These are phyloP conservation scores for Callipepla californica DNA, from an alignment of 2,113 vertebrate species.

Conservation along the genomic window DNA sequence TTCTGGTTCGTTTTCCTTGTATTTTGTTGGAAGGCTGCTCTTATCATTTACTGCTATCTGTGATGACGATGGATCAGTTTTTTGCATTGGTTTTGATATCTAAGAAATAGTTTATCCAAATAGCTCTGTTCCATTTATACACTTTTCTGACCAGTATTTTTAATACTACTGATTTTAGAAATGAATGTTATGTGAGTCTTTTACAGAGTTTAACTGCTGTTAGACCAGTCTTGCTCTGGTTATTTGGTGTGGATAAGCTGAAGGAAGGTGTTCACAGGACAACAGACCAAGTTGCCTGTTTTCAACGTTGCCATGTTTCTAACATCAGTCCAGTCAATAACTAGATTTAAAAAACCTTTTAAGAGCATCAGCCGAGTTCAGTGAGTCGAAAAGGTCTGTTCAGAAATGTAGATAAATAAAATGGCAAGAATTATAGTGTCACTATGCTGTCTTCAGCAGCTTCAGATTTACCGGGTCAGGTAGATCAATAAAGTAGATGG, in stretches of 20 bases:
- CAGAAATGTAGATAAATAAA: not conserved
- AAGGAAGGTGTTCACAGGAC: not conserved
- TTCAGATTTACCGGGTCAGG: not conserved
- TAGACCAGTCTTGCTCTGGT: not conserved
- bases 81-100: not conserved
- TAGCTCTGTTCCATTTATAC: not conserved
- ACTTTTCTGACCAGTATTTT: not conserved
- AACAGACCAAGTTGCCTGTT: not conserved
- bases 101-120: not conserved
- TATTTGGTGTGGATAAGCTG: not conserved
- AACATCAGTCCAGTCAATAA: not conserved
- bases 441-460: not conserved
- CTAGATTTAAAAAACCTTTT: not conserved
- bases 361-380: not conserved
- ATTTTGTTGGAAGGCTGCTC: not conserved
- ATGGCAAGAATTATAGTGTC: not conserved
- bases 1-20: not conserved
- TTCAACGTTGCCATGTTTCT: not conserved
- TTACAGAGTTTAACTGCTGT: not conserved
- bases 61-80: not conserved
- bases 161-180: not conserved
- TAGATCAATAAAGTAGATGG: not conserved
- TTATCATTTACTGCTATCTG: not conserved
- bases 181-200: not conserved
- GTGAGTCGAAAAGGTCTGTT: not conserved